Evolutionary conservation across 2,888 invertebrate genomes (phyloP), one percentile per base, ranked within the genome.

Genomic region (Laothoe populi): DNA sequence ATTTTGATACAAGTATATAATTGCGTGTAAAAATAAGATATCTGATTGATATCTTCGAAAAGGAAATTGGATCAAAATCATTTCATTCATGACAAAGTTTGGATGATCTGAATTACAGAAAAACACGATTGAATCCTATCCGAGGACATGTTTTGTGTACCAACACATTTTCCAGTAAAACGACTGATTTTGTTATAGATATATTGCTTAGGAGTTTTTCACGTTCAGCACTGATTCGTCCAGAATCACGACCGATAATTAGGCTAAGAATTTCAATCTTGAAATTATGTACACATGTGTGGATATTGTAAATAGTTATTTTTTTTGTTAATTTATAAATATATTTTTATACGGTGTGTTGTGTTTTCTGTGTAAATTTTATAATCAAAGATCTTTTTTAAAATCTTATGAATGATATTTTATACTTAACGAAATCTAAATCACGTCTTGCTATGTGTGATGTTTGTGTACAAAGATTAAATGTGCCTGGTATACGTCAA

Each of bases 311-410:
- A 82, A 88, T 87, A 87, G 64, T 72, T 68, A 69, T 58, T 58
- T 53, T n/a, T 31, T 70, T 58, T 48, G 71, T 77, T 86, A 84
- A 87, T 84, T 87, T 89, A 88, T 87, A 83, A 84, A 86, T 86
- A 86, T 88, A 87, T 89, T 87, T 75, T 77, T 53, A 35, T 35
- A 78, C 75, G 71, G 70, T 72, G 78, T 63, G 70, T 79, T 72
- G 69, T 70, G 73, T 77, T 75, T 64, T 66, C 69, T 71, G 74
- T 82, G 75, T 75, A 78, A 74, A 75, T 79, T 66, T 65, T 71
- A 62, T 67, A 53, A 35, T 19, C 53, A 53, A 35, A 31, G 53
- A 53, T 66, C 62, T 69, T 70, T 71, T 68, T 69, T 70, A 40
- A 44, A 44, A 19, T 19, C 4, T 21, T 10, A 46, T 21, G 46